Conservation (phyloP, 1,140 invertebrate genomes). For the Achatina immaculata region DNA sequence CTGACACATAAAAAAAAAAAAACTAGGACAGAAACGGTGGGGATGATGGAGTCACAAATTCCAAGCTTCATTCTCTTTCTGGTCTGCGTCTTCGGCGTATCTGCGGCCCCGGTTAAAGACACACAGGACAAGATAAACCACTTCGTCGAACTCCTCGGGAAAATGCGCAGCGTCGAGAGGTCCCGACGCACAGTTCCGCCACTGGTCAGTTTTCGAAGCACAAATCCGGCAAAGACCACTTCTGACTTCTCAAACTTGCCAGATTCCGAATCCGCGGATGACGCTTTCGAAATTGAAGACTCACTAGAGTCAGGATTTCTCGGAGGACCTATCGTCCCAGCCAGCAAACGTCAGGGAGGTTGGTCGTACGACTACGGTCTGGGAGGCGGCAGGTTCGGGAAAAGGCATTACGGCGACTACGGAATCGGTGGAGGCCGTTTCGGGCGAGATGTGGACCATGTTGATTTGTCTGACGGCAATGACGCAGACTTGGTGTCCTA, state of each 20-base stretch:
- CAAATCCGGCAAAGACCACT: not conserved
- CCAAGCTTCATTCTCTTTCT: not conserved
- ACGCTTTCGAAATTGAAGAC: not conserved
- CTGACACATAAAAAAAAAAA: no score
- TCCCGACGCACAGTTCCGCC: not conserved
- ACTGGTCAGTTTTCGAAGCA: not conserved
- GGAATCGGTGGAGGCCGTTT: slow-evolving; percentile 59
- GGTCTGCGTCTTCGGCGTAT: slow-evolving; percentile 24
- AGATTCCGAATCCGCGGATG: not conserved
- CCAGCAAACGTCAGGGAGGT: slow-evolving; percentile 58
- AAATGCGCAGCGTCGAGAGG: slow-evolving; percentile 24
- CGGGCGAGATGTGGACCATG: slow-evolving; percentile 61
- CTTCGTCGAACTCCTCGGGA: slow-evolving; percentile 36
- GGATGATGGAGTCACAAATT: slow-evolving; percentile 30
- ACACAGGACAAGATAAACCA: slow-evolving; percentile 25
- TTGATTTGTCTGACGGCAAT: slow-evolving; percentile 47
- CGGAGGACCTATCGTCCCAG: slow-evolving; percentile 7
- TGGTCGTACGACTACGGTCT: slow-evolving; percentile 67
- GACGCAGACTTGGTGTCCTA: slow-evolving; percentile 18
- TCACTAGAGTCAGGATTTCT: not conserved
- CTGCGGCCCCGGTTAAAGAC: slow-evolving; percentile 2
- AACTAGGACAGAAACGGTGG: no score
- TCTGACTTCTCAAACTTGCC: not conserved
- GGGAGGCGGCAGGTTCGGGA: slow-evolving; percentile 64
- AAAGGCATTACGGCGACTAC: slow-evolving; percentile 58